Conservation (phyloP, 92 coral and sea anemone species). For the Porites rus region DNA sequence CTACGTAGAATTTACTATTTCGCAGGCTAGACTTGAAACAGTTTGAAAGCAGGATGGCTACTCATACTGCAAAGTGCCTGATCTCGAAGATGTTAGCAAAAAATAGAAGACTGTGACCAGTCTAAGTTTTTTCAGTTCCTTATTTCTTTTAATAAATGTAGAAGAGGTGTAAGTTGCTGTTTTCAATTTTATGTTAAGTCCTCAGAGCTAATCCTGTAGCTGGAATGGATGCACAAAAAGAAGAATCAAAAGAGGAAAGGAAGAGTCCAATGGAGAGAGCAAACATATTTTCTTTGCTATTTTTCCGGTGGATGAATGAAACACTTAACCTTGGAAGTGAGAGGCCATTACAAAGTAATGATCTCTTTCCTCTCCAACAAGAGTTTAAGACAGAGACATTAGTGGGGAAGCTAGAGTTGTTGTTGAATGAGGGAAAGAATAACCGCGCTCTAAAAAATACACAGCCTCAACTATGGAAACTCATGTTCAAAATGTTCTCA, state of each 20-base stretch:
- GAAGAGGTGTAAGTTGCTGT: too few species aligned
- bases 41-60: too few species aligned
- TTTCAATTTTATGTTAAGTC: too few species aligned
- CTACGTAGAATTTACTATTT: too few species aligned
- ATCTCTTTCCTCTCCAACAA: conserved; percentile 43
- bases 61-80: too few species aligned
- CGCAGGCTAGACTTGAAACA: too few species aligned
- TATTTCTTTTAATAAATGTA: too few species aligned
- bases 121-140: too few species aligned
- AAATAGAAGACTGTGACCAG: too few species aligned
- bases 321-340: conserved; percentile 37
- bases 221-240: neutral
- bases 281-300: conserved; percentile 38
- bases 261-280: conserved; percentile 44
- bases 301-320: conserved; percentile 58
- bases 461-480: conserved; percentile 46
- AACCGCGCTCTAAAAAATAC: neutral
- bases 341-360: conserved; percentile 49
- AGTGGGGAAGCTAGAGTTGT: conserved; percentile 27
- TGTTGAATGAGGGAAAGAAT: conserved; percentile 35
- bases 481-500: conserved; percentile 41
- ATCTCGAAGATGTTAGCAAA: too few species aligned
- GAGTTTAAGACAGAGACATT: conserved; percentile 45
- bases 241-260: neutral
- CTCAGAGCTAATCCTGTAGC: too few species aligned